phyloP scores from a whole-genome alignment of 2,797 vertebrate genomes.

The Octomys mimax region DNA sequence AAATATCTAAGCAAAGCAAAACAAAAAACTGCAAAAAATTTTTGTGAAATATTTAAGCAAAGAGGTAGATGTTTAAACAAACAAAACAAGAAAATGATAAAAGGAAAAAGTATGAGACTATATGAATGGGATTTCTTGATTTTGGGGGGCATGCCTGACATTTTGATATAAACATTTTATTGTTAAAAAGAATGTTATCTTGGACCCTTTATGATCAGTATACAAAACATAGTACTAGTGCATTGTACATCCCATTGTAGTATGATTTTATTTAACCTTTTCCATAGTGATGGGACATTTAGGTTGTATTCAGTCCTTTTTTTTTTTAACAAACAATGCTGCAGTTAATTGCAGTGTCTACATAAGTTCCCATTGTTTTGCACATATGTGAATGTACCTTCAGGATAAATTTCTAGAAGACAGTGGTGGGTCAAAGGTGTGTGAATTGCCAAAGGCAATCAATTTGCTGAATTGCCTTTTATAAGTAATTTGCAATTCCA shows the following conservation, averaged over 20 bases:
- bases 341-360: neutral
- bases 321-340: neutral
- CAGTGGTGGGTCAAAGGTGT: conserved; percentile 12
- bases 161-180: conserved; percentile 7
- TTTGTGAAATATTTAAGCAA: neutral
- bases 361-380: neutral
- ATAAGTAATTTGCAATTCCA: neutral
- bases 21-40: neutral
- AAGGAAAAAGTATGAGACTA: neutral
- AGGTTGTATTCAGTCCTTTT: neutral
- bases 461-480: neutral
- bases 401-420: conserved; percentile 29
- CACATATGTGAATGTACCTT: neutral
- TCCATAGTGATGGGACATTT: neutral
- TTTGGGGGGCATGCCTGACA: neutral
- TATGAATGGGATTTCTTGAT: neutral
- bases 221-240: neutral
- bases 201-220: neutral
- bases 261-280: neutral
- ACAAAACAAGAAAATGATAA: neutral
- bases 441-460: neutral
- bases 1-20: conserved; percentile 1
- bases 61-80: neutral
- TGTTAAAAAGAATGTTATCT: neutral
- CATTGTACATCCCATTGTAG: neutral